Percentiles rank a stretch among this genome's conserved stretches.
Evolutionary conservation across 2,797 vertebrate species (phyloP).

Genomic region (Myripristis jacobus): DNA sequence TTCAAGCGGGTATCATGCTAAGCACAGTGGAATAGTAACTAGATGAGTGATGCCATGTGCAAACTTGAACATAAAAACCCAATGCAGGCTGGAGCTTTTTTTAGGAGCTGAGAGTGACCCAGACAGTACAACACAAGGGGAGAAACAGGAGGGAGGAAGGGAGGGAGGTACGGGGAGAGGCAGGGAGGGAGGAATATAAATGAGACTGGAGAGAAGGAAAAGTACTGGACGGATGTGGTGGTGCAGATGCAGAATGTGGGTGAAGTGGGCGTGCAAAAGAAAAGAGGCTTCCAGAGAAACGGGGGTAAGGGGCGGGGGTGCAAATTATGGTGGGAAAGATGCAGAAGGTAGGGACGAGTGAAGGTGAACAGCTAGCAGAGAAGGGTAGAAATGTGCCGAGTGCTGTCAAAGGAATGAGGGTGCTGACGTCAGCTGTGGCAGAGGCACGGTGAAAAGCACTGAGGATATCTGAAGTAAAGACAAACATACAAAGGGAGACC

Average conservation of each 20-base stretch:
- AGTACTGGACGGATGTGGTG: constrained; percentile 77
- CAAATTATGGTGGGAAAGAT: constrained; percentile 33
- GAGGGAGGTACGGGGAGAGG: constrained; percentile 13
- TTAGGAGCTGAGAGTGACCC: constrained; percentile 74
- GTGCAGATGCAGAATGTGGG: constrained; percentile 76
- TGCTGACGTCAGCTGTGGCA: constrained; percentile 62
- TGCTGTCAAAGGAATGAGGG: constrained; percentile 22
- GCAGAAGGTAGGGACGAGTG: constrained; percentile 59
- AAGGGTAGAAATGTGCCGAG: constrained; percentile 44
- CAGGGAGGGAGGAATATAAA: constrained; percentile 75
- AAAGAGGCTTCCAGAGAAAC: constrained; percentile 13
- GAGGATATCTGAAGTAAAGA: constrained; percentile 15
- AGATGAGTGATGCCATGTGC: constrained; percentile 34
- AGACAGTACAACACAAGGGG: constrained; percentile 65
- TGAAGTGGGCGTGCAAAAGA: constrained; percentile 38
- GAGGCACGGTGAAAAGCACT: constrained; percentile 10
- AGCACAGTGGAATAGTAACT: constrained; percentile 34
- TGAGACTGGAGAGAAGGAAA: constrained; percentile 80
- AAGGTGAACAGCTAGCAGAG: constrained; percentile 73
- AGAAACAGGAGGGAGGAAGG: constrained; percentile 36
- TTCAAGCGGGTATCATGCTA: constrained; percentile 10
- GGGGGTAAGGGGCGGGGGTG: too few species aligned
- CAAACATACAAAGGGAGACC: not conserved
- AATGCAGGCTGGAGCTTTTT: constrained; percentile 63
- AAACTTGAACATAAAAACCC: not conserved